phyloP scores from a whole-genome alignment of 2,113 vertebrate species.

The Tenrec ecaudatus region DNA sequence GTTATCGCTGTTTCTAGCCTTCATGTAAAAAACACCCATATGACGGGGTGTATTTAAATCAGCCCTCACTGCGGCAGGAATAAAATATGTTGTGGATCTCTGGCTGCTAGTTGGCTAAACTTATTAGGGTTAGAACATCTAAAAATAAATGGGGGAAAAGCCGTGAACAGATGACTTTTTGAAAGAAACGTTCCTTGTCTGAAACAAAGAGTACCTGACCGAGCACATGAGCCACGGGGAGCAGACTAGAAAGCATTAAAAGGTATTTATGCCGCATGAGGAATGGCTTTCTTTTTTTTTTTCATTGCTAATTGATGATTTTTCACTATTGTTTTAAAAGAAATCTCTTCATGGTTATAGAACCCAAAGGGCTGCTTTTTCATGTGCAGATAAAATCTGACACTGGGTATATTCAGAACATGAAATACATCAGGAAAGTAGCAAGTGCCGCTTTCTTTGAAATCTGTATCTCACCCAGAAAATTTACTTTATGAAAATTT shows the following conservation, averaged over 20 bases:
- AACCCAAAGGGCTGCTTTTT: constrained; percentile 49
- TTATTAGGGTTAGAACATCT: constrained; percentile 64
- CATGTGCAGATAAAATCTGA: constrained; percentile 54
- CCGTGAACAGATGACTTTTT: constrained; percentile 75
- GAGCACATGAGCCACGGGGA: constrained; percentile 54
- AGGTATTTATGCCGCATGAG: constrained; percentile 67
- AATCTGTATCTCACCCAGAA: constrained; percentile 22
- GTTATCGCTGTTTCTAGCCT: not conserved
- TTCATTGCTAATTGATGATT: constrained; percentile 76
- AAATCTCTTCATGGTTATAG: constrained; percentile 51
- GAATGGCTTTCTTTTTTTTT: constrained; percentile 66
- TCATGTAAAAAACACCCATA: not conserved
- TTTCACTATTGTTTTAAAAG: constrained; percentile 70
- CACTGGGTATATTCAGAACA: constrained; percentile 10
- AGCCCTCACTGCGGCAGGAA: constrained; percentile 20
- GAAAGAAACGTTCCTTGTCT: constrained; percentile 60
- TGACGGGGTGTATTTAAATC: not conserved
- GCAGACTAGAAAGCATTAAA: constrained; percentile 76
- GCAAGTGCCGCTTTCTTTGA: constrained; percentile 49
- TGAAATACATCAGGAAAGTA: not conserved
- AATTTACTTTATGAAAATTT: constrained; percentile 70
- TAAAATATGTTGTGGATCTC: constrained; percentile 54
- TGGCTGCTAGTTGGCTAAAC: constrained; percentile 68
- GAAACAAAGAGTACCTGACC: constrained; percentile 70
- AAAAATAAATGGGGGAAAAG: constrained; percentile 75